These are phyloP conservation scores for Trichonephila inaurata DNA, from an alignment of 1,140 invertebrate species.

Conservation along the genomic window DNA sequence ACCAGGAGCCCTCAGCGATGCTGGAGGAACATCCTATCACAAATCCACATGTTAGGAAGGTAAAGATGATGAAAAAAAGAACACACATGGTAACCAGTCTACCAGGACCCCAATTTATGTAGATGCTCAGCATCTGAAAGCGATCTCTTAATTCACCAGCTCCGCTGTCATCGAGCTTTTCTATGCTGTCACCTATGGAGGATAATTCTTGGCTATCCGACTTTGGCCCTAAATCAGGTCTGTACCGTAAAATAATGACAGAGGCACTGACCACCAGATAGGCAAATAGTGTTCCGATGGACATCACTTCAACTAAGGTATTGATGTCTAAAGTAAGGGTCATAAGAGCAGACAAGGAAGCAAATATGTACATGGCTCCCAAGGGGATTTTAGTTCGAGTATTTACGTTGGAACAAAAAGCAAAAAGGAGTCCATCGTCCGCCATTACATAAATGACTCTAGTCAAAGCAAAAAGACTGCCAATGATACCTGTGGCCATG, in stretches of 20 bases:
- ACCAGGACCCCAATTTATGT: conserved; percentile 42
- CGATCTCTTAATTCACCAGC: conserved; percentile 50
- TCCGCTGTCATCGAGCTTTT: not conserved
- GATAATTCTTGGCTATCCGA: conserved; percentile 67
- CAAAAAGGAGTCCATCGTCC: conserved; percentile 91
- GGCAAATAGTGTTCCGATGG: conserved; percentile 93
- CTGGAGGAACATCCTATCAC: not conserved
- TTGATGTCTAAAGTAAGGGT: conserved; percentile 93
- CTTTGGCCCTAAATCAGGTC: not conserved
- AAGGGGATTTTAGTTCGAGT: conserved; percentile 86
- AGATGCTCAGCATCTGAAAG: conserved; percentile 11
- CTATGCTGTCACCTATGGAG: conserved; percentile 42
- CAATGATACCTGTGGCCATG: conserved; percentile 91
- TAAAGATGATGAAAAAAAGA: conserved; percentile 50
- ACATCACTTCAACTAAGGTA: conserved; percentile 96
- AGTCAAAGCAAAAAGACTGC: conserved; percentile 91
- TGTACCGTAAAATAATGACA: conserved; percentile 88
- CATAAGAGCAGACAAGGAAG: conserved; percentile 88
- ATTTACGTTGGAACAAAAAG: conserved; percentile 80
- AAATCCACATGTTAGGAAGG: conserved; percentile 75
- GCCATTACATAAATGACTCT: conserved; percentile 94
- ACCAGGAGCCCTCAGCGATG: conserved; percentile 30
- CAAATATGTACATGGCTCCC: conserved; percentile 89
- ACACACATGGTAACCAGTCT: conserved; percentile 69
- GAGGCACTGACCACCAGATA: conserved; percentile 95